These are phyloP conservation scores for Fragum sueziense DNA, from an alignment of 2,888 invertebrate genomes.

Conservation along the genomic window DNA sequence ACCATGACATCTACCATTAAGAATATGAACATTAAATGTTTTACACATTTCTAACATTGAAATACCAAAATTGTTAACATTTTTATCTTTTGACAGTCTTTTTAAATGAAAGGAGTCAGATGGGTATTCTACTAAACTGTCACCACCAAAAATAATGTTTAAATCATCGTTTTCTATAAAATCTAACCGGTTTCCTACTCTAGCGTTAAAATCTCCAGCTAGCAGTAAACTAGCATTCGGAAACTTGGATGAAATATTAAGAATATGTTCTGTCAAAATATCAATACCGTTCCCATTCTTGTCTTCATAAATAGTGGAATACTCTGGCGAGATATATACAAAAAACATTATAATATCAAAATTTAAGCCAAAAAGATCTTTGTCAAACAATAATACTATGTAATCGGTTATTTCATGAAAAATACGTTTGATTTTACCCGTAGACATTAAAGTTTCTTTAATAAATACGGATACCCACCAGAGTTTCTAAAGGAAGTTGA, in stretches of 20 bases:
- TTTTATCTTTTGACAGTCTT: background rate
- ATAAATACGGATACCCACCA: background rate
- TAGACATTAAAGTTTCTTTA: background rate
- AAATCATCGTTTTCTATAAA: slow-evolving; percentile 7
- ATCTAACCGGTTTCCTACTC: background rate
- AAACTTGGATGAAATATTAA: background rate
- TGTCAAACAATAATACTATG: background rate
- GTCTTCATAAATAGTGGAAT: background rate
- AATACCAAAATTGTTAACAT: background rate
- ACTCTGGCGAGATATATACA: slow-evolving; percentile 12
- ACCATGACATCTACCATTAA: slow-evolving; percentile 8
- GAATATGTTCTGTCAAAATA: background rate
- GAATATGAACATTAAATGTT: background rate
- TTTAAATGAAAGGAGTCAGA: background rate
- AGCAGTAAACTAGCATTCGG: slow-evolving; percentile 12
- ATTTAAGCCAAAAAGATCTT: background rate
- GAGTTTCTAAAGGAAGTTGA: no score
- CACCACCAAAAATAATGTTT: background rate
- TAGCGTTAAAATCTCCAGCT: slow-evolving; percentile 10
- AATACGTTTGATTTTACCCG: background rate
- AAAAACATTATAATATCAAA: slow-evolving; percentile 16
- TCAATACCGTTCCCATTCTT: background rate
- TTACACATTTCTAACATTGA: slow-evolving; percentile 7
- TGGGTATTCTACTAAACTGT: background rate
- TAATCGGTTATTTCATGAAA: background rate